Percentiles rank a stretch among this genome's conserved stretches.
Conservation (phyloP, 2,797 vertebrate genomes). For the Rhinella marina region DNA sequence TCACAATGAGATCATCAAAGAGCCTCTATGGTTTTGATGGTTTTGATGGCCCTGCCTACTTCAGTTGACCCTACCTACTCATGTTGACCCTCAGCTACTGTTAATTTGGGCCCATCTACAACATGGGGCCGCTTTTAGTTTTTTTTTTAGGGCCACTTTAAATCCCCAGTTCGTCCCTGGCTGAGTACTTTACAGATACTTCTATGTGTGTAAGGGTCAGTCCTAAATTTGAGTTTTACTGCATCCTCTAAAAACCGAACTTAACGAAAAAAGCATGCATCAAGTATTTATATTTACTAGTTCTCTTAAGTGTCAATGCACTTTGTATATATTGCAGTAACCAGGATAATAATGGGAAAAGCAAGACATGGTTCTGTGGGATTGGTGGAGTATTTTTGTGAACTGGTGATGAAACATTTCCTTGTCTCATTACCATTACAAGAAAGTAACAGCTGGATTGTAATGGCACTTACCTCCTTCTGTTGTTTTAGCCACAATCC, state of each 20-base stretch:
- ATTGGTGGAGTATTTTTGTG: not conserved
- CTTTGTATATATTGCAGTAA: not conserved
- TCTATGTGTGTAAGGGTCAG: not conserved
- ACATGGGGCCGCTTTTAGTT: too few relatives aligned
- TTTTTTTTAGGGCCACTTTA: too few relatives aligned
- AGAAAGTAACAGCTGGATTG: not conserved
- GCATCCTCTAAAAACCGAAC: not conserved
- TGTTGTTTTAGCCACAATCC: slow-evolving; percentile 86
- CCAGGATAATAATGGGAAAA: not conserved
- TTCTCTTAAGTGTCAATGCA: not conserved
- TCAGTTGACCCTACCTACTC: too few relatives aligned
- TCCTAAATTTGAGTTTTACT: not conserved
- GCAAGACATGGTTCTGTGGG: not conserved
- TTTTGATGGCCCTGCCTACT: too few relatives aligned
- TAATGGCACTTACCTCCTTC: slow-evolving; percentile 84
- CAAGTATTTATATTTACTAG: not conserved
- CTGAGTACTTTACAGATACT: not conserved
- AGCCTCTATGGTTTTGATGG: too few relatives aligned
- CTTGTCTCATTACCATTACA: not conserved
- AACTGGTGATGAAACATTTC: not conserved
- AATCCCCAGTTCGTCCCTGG: too few relatives aligned
- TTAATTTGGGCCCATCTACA: too few relatives aligned
- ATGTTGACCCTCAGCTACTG: too few relatives aligned
- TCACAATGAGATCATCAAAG: too few relatives aligned
- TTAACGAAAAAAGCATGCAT: too few relatives aligned